Base-by-base conservation (phyloP, 2,888 invertebrate species). In the Tillus elongatus region DNA sequence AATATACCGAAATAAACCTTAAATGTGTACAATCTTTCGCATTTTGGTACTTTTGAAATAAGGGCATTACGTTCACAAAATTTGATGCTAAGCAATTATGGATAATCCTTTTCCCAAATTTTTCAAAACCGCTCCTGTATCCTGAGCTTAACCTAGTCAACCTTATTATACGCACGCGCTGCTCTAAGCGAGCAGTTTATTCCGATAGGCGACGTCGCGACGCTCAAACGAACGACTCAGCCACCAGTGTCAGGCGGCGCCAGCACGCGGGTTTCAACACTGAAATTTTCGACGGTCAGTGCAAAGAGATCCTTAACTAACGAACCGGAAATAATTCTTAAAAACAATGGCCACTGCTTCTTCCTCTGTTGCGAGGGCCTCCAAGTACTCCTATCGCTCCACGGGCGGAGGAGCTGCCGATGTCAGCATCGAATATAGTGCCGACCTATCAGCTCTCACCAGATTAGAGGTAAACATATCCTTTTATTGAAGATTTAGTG, bases 361-460 rank as follows among this genome's bases (percentile, higher is more conserved):
- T n/a, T n/a, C n/a, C 50, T 58, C 60, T 43, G 65, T 64, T 46
- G 62, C 64, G 68, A 88, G 88, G 74, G 75, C 82, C 65, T 86
- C 88, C 68, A 90, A 88, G 73, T 91, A 91, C 75, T 79, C 82
- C 66, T 92, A 92, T 76, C 83, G 89, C 70, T 86, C 88, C 66
- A 77, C 80, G 65, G 86, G 85, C 63, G 77, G 72, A 60, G 74
- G 73, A 44, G 64, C 66, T 51, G 83, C 87, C 70, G 89, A 90
- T 74, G 86, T 91, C 67, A 89, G 83, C 79, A 89, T 92, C 74
- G 91, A 91, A 75, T 92, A 91, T 74, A 82, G 82, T 72, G 78
- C 87, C 73, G 91, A 92, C 74, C 75, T 91, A 72, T 88, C 86
- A 73, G 86, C 89, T 70, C 82, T 92, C 70, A 83, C 89, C 73